phyloP scores from a whole-genome alignment of 2,797 vertebrate species.

The Poeciliopsis paucimaculata region DNA sequence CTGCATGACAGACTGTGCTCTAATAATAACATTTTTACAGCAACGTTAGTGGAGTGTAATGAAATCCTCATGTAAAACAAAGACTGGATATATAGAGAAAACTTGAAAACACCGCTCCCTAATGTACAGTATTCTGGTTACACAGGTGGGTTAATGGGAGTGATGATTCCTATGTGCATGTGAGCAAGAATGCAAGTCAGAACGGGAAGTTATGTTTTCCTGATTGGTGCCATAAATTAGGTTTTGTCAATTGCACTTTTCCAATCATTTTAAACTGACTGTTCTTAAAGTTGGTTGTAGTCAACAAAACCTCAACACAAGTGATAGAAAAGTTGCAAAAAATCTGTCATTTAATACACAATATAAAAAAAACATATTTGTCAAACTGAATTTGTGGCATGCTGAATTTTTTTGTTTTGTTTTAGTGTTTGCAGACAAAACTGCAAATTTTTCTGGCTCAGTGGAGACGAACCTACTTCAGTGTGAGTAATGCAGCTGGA shows the following conservation, averaged over 20 bases:
- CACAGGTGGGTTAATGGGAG: neutral
- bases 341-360: neutral
- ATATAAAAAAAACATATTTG: neutral
- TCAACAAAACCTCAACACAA: neutral
- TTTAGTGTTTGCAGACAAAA: neutral
- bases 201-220: neutral
- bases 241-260: neutral
- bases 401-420: neutral
- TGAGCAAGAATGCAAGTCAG: neutral
- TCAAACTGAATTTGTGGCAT: neutral
- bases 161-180: neutral
- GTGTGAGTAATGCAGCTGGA: conserved; percentile 50
- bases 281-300: no score
- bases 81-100: neutral
- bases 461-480: conserved; percentile 21
- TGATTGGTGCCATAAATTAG: neutral
- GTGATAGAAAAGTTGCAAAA: neutral
- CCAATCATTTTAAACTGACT: no score
- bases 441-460: conserved; percentile 13
- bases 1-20: neutral
- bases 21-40: neutral
- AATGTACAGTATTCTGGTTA: neutral
- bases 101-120: neutral
- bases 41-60: neutral
- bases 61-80: neutral